Evolutionary conservation across 2,113 vertebrate genomes (phyloP).

Genomic region (Ictalurus furcatus): DNA sequence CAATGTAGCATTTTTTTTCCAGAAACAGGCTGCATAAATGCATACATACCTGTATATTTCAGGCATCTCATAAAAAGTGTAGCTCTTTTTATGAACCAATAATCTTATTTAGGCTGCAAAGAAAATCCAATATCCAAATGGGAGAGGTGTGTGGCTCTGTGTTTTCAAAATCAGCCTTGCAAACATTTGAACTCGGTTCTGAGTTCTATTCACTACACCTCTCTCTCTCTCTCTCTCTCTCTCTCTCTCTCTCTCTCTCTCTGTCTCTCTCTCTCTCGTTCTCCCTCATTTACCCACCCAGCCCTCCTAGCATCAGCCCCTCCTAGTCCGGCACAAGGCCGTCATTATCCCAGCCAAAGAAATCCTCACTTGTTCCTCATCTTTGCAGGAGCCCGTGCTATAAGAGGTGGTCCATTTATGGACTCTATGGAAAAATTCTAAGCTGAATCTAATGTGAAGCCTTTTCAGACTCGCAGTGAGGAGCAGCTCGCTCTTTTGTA

Average conservation of each 20-base stretch:
- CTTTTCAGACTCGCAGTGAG: background rate
- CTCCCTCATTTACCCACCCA: slow-evolving; percentile 23
- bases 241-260: background rate
- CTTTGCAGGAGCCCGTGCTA: slow-evolving; percentile 45
- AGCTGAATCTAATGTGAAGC: background rate
- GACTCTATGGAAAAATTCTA: slow-evolving; percentile 4
- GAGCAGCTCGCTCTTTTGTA: background rate
- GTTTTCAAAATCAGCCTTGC: background rate
- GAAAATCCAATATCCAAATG: slow-evolving; percentile 24
- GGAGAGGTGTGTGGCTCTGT: background rate
- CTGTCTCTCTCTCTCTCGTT: slow-evolving; percentile 5
- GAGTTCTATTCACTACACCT: background rate
- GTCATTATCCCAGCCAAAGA: slow-evolving; percentile 69
- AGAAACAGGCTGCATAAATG: background rate
- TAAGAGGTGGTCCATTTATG: slow-evolving; percentile 28
- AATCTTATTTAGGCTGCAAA: background rate
- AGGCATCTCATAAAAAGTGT: background rate
- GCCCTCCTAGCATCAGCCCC: slow-evolving; percentile 53
- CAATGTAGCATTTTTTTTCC: too few relatives aligned
- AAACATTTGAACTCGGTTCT: background rate
- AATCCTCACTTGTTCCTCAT: slow-evolving; percentile 62
- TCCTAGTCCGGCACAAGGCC: slow-evolving; percentile 67
- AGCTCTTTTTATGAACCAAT: background rate
- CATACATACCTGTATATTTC: slow-evolving; percentile 25
- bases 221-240: slow-evolving; percentile 13